Percentiles rank a stretch among this genome's conserved stretches.
Evolutionary conservation across 2,113 vertebrate species (phyloP).

Genomic region (Eudyptes chrysolophus): DNA sequence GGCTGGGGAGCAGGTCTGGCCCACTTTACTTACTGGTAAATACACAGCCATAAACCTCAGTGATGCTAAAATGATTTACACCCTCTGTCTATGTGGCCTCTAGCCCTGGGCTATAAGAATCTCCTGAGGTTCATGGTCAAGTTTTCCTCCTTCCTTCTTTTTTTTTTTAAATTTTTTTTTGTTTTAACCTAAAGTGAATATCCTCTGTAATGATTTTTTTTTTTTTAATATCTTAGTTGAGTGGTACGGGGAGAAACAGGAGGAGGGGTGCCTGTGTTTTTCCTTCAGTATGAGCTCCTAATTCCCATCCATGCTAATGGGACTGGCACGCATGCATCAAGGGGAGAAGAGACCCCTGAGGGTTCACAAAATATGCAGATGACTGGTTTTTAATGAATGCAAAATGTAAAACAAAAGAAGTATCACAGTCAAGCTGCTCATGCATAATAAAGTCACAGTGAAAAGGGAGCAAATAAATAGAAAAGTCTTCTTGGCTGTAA

Average conservation of each 20-base stretch:
- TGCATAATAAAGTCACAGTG: conserved; percentile 78
- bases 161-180: not conserved
- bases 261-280: conserved; percentile 40
- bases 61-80: not conserved
- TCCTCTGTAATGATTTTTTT: not conserved
- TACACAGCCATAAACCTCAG: not conserved
- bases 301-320: conserved; percentile 78
- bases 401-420: conserved; percentile 84
- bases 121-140: not conserved
- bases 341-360: conserved; percentile 76
- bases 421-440: conserved; percentile 74
- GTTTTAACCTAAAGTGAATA: conserved; percentile 22
- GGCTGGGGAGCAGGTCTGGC: not conserved
- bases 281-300: conserved; percentile 67
- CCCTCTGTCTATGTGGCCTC: not conserved
- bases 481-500: conserved; percentile 74
- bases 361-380: conserved; percentile 84
- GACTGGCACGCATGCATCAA: conserved; percentile 71
- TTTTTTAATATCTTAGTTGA: conserved; percentile 55
- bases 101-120: not conserved
- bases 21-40: not conserved
- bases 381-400: conserved; percentile 86
- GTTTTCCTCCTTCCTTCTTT: not conserved
- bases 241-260: conserved; percentile 15
- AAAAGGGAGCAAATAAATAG: conserved; percentile 76